A percentile compares a stretch with the other conserved stretches of the same genome.
phyloP scores from a whole-genome alignment of 1,140 invertebrate species.

The Neodiprion virginianus region DNA sequence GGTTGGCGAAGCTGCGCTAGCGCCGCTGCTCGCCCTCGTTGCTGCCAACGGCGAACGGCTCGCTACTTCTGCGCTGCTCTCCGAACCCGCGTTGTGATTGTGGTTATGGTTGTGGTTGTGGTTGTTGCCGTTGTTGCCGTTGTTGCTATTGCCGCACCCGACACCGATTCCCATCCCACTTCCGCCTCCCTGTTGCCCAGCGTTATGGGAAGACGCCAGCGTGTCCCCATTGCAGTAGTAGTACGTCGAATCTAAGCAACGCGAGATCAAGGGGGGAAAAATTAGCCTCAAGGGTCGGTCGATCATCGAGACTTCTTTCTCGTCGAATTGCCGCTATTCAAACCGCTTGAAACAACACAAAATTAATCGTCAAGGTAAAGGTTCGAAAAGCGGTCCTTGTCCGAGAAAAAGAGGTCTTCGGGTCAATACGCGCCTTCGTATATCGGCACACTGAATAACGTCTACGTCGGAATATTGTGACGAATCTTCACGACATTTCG shows the following conservation, averaged over 20 bases:
- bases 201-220: conserved; percentile 62
- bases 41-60: conserved; percentile 73
- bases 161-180: conserved; percentile 8
- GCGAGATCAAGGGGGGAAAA: conserved; percentile 13
- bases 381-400: background rate
- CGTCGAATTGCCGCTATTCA: too few relatives aligned
- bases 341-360: background rate
- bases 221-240: conserved; percentile 71
- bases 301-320: too few relatives aligned
- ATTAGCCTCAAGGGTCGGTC: background rate
- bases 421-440: too few relatives aligned
- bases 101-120: conserved; percentile 21
- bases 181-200: conserved; percentile 46
- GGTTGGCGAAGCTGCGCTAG: conserved; percentile 74
- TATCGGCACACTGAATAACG: too few relatives aligned
- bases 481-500: too few relatives aligned
- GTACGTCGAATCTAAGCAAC: conserved; percentile 67
- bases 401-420: too few relatives aligned
- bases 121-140: conserved; percentile 42
- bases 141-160: conserved; percentile 38
- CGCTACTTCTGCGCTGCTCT: conserved; percentile 58
- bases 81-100: conserved; percentile 44
- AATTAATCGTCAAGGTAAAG: conserved; percentile 6
- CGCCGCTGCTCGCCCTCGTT: conserved; percentile 73
- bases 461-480: too few relatives aligned